Evolutionary conservation across 2,888 invertebrate genomes (phyloP), one percentile per base, ranked within the genome.

Genomic region (Pristionchus entomophagus): DNA sequence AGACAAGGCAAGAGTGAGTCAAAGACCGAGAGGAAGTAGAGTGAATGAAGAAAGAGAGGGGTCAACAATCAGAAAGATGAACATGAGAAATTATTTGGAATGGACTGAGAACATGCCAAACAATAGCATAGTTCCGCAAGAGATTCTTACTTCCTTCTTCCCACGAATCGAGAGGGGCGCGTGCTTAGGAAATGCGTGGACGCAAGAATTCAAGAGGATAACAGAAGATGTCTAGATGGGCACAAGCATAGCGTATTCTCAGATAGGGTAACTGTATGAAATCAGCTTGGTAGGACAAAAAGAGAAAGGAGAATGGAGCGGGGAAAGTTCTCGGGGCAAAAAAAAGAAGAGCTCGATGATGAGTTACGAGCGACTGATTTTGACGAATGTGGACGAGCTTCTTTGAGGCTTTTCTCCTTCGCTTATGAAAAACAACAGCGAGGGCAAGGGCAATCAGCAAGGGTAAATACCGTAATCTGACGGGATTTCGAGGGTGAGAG

Each of bases 321-420:
- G n/a, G 56, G 22, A 26, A 3, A n/a, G 56, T 17, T 56, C 26
- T 56, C n/a, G n/a, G 56, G n/a, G 6, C 56, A 56, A 17, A 56
- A 56, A 53, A n/a, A 56, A 26, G 26, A 22, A 56, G 26, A 5
- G 26, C 22, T 56, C 8, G 22, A 22, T 22, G 35, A 69, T 35
- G 41, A 69, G 69, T 69, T 69, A 69, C 38, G 69, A 69, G 69
- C 69, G 19, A 10, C 38, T 38, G 69, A 69, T 69, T 29, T 69
- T 69, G 69, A 69, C 69, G 41, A 69, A 69, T 69, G 38, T 29
- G 62, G 26, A 56, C 19, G 10, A 0, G 56, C 56, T 6, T 8
- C 56, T 56, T n/a, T 22, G n/a, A n/a, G n/a, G 5, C 5, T 51
- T 4, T 56, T 6, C 8, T 56, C 56, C n/a, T 56, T 56, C 26